A percentile compares a stretch with the other conserved stretches of the same genome.
phyloP scores from a whole-genome alignment of 2,113 vertebrate species.

The Nycticebus coucang region DNA sequence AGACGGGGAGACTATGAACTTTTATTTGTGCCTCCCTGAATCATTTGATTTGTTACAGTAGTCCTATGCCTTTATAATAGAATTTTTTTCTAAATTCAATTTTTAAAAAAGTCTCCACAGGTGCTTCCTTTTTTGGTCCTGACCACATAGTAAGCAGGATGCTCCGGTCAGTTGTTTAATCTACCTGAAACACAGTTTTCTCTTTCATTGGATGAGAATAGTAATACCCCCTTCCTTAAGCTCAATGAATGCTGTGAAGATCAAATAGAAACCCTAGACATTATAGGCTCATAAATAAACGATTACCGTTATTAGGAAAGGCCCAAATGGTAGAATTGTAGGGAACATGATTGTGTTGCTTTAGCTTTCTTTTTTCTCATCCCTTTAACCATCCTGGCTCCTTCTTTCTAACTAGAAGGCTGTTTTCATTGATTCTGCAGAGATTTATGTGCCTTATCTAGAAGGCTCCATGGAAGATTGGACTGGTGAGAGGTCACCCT shows the following conservation, averaged over 20 bases:
- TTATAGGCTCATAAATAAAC: not conserved
- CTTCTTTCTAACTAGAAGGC: not conserved
- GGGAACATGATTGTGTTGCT: not conserved
- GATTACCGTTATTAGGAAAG: not conserved
- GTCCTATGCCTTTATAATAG: not conserved
- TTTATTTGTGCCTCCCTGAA: not conserved
- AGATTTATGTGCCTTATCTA: conserved; percentile 58
- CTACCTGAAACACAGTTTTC: not conserved
- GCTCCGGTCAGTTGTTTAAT: not conserved
- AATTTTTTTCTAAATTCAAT: not conserved
- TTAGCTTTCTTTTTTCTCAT: not conserved
- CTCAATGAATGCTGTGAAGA: not conserved
- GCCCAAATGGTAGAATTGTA: not conserved
- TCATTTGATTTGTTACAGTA: not conserved
- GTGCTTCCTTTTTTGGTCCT: not conserved
- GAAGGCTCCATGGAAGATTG: conserved; percentile 48
- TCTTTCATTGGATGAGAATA: not conserved
- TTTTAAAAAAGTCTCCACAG: not conserved
- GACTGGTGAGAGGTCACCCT: not conserved
- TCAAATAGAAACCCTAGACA: not conserved
- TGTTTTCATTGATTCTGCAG: conserved; percentile 48
- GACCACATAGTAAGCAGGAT: not conserved
- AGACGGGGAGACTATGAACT: not conserved
- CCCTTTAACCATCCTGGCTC: not conserved
- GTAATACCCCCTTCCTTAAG: not conserved